Evolutionary conservation across 2,797 vertebrate genomes (phyloP).

Genomic region (Halcyon leucocephala): DNA sequence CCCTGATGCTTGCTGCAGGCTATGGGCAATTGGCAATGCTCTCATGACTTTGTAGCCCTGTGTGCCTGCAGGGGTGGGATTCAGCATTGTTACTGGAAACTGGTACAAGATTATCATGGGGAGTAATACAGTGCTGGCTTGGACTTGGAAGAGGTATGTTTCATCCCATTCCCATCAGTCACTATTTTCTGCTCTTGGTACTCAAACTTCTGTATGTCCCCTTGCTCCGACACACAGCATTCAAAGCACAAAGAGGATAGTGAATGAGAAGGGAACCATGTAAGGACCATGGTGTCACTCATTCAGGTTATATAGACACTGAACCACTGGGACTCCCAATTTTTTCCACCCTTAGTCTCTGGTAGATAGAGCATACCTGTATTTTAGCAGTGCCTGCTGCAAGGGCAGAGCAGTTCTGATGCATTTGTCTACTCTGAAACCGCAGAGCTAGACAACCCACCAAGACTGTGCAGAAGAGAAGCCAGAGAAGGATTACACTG

Average conservation of each 20-base stretch:
- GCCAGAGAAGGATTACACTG: not conserved
- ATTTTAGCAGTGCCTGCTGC: not conserved
- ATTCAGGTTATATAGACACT: not conserved
- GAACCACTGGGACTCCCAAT: accelerated
- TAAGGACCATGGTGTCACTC: not conserved
- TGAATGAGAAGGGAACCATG: not conserved
- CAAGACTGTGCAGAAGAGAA: not conserved
- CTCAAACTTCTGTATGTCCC: not conserved
- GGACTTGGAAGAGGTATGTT: not conserved
- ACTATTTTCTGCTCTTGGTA: not conserved
- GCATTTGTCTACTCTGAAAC: not conserved
- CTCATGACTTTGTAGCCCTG: not conserved
- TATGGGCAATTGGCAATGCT: not conserved
- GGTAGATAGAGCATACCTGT: accelerated
- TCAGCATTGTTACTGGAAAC: not conserved
- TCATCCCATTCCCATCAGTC: not conserved
- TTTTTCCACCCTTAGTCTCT: not conserved
- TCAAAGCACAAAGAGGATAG: not conserved
- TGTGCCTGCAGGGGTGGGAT: not conserved
- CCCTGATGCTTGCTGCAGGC: not conserved
- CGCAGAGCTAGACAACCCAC: not conserved
- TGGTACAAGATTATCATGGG: not conserved
- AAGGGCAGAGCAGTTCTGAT: not conserved
- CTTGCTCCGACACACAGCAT: not conserved
- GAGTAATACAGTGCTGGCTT: not conserved